These are phyloP conservation scores for Kryptopterus vitreolus DNA, from an alignment of 2,797 vertebrate genomes.

Conservation along the genomic window DNA sequence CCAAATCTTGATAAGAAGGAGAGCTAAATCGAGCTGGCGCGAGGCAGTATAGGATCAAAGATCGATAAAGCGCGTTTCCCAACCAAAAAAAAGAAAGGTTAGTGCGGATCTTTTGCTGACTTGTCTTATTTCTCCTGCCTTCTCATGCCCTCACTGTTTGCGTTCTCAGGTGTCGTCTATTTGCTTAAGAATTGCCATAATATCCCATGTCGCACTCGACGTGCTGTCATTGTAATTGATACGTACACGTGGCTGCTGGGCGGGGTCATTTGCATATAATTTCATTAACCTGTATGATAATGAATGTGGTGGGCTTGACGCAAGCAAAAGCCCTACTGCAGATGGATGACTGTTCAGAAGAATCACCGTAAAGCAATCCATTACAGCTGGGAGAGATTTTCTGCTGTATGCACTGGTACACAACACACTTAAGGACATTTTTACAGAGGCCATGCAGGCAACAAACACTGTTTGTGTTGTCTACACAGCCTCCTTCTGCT, in stretches of 20 bases:
- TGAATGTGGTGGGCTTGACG: slow-evolving; percentile 74
- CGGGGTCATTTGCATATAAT: slow-evolving; percentile 80
- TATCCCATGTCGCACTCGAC: slow-evolving; percentile 66
- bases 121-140: slow-evolving; percentile 15
- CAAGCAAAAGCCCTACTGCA: slow-evolving; percentile 69
- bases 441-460: slow-evolving; percentile 50
- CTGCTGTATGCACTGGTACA: slow-evolving; percentile 53
- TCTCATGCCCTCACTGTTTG: slow-evolving; percentile 28
- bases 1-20: not conserved
- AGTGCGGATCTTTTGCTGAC: slow-evolving; percentile 11
- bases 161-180: slow-evolving; percentile 69
- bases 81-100: not conserved
- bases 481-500: slow-evolving; percentile 36
- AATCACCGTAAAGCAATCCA: slow-evolving; percentile 76
- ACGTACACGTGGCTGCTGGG: slow-evolving; percentile 69
- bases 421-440: slow-evolving; percentile 63
- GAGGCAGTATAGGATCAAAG: not conserved
- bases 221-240: slow-evolving; percentile 74
- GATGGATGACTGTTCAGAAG: slow-evolving; percentile 77
- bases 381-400: slow-evolving; percentile 60
- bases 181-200: slow-evolving; percentile 66
- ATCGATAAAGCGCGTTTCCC: slow-evolving; percentile 6
- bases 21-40: not conserved
- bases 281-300: slow-evolving; percentile 79
- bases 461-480: slow-evolving; percentile 30